Evolutionary conservation across 2,797 vertebrate genomes (phyloP), one percentile per base, ranked within the genome.

Genomic region (Florisuga fusca): DNA sequence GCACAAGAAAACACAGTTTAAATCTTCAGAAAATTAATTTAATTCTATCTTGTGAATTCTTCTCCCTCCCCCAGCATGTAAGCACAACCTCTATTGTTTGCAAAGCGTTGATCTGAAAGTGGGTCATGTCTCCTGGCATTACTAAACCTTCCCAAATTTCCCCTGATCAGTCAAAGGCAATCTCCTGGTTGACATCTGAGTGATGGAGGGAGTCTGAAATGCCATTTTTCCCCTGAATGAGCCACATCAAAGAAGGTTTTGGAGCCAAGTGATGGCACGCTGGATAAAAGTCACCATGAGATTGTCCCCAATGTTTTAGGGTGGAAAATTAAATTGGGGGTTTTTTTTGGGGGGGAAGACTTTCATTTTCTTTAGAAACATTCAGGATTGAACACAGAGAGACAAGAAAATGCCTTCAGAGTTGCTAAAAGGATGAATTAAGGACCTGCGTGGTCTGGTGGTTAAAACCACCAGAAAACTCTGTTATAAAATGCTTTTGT

Each of bases 81-180:
- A 33, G 33, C 36, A 7, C 59, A 76, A 76, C 25, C 59, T 73
- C 78, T 21, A 67, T 63, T 78, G 81, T 92, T 74, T 58, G 77
- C 51, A 82, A 84, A 90, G 94, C 88, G 0, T 90, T 95, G 81
- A 84, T 72, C 90, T 75, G 81, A 83, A 96, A 96, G 89, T 96
- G 91, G 95, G 95, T 96, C 95, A 95, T 57, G 91, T 94, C 95
- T 96, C 84, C 82, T 76, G 78, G 89, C 93, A 87, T 94, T 94
- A 94, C 79, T 89, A 84, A 89, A 80, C 73, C 95, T 92, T 81
- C 81, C 93, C 91, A 93, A 95, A 95, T 93, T 96, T 96, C 57
- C 75, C 92, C 84, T 18, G 78, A 93, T 95, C 89, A 96, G 93
- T 95, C 96, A 85, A 77, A 95, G 1, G 27, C 20, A 22, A 95